Percentiles rank a stretch among this genome's conserved stretches.
Conservation (phyloP, 2,113 vertebrate genomes). For the Pedionomus torquatus region DNA sequence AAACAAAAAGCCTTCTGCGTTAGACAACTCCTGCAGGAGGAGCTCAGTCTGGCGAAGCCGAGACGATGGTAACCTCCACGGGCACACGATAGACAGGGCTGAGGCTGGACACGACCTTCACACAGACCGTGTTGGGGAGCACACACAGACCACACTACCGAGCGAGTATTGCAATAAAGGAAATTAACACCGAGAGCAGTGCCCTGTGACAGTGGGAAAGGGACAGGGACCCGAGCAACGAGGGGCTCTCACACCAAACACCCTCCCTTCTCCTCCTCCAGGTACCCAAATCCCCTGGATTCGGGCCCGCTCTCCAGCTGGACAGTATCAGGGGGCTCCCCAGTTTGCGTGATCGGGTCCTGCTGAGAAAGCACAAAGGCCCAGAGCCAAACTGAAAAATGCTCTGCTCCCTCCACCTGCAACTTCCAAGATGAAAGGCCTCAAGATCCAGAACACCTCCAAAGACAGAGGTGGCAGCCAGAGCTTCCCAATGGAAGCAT, state of each 20-base stretch:
- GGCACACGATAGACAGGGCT: fast-evolving
- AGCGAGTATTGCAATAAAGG: too few relatives aligned
- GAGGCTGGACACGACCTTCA: neutral
- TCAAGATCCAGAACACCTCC: neutral
- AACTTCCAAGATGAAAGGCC: neutral
- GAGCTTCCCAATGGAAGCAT: neutral
- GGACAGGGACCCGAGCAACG: fast-evolving
- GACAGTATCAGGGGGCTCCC: fast-evolving
- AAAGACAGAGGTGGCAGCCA: neutral
- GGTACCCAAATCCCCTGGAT: neutral
- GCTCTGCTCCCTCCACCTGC: fast-evolving
- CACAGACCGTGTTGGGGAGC: fast-evolving
- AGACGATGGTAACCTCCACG: neutral
- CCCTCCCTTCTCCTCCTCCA: neutral
- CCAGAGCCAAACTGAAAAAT: neutral
- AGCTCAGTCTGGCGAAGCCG: neutral
- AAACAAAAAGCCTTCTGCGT: too few relatives aligned
- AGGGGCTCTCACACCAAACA: neutral
- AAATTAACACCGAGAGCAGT: neutral
- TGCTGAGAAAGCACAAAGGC: neutral
- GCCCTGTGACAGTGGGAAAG: fast-evolving
- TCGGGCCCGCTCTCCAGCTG: fast-evolving
- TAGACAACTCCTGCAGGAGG: neutral
- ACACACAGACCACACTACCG: fast-evolving
- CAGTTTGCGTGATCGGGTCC: neutral